Evolutionary conservation across 2,113 vertebrate species (phyloP), one percentile per base, ranked within the genome.

Genomic region (Amphiprion percula): DNA sequence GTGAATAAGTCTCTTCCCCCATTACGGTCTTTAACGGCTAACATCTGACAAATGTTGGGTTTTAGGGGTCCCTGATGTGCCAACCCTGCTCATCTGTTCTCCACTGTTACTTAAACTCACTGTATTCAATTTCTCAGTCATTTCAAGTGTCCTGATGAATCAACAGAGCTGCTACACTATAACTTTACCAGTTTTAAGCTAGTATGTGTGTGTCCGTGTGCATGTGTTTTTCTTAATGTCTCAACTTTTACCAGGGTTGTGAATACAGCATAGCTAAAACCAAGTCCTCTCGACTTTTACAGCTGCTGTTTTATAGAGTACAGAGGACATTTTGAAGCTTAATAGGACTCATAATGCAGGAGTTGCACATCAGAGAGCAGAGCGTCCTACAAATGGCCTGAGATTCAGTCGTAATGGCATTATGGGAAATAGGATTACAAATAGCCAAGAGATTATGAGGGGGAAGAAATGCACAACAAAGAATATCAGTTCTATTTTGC

Each of bases 281-380:
- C 2, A 4, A 68, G 60, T 89, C 86, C 76, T 82, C 60, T 21
- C 71, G 74, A 89, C 60, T 77, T 82, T 39, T 79, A 74, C 78
- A 46, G 83, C 85, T 85, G 81, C 81, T 83, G 71, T 84, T 87
- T 87, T 77, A 69, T 80, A 80, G 52, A 72, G 72, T 73, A 74
- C 39, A 61, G 73, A 33, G 56, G 73, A 85, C 62, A 58, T 71
- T 81, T 71, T 79, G 76, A 82, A 81, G 55, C 71, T 62, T 77
- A 81, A 88, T 76, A 81, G 79, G 69, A 74, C 53, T 87, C 79
- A 54, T 83, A 79, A 87, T 73, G 82, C 70, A 74, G 58, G 69
- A 80, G 84, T 76, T 85, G 82, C 88, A 91, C 86, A 87, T 87
- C 65, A 62, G 77, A 87, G 88, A 87, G 80, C 74, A 59, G 53